Conservation (phyloP, 2,113 vertebrate genomes). For the Gambusia holbrooki region DNA sequence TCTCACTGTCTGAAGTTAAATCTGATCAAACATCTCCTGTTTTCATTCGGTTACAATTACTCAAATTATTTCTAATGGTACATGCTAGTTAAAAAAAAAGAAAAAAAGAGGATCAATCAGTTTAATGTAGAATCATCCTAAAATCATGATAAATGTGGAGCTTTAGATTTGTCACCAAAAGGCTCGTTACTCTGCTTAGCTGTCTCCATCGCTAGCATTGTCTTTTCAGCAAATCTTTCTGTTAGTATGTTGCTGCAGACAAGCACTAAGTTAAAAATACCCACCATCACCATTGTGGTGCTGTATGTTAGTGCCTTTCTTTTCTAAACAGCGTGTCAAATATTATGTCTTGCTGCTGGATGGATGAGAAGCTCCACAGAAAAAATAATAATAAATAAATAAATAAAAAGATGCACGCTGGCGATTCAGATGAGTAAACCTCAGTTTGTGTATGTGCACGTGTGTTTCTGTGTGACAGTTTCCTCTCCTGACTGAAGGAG, state of each 20-base stretch:
- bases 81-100: not conserved
- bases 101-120: not conserved
- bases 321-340: conserved; percentile 38
- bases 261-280: not conserved
- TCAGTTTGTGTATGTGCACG: conserved; percentile 65
- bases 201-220: not conserved
- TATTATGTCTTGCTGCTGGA: conserved; percentile 42
- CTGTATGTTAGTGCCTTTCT: conserved; percentile 17
- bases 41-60: too few species aligned
- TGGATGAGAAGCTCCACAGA: conserved; percentile 47
- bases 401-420: conserved; percentile 31
- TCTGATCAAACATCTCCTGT: too few species aligned
- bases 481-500: conserved; percentile 79
- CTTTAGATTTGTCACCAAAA: not conserved
- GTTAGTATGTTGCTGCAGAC: conserved; percentile 3
- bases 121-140: not conserved
- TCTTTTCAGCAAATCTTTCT: not conserved
- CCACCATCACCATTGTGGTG: conserved; percentile 12
- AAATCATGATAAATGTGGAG: not conserved
- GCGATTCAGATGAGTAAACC: conserved; percentile 65
- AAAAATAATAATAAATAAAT: not conserved
- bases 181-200: too few species aligned
- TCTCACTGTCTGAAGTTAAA: too few species aligned
- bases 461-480: conserved; percentile 75
- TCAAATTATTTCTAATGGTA: not conserved